Base-by-base conservation (phyloP, 2,797 vertebrate species). In the Otolemur crassicaudatus region DNA sequence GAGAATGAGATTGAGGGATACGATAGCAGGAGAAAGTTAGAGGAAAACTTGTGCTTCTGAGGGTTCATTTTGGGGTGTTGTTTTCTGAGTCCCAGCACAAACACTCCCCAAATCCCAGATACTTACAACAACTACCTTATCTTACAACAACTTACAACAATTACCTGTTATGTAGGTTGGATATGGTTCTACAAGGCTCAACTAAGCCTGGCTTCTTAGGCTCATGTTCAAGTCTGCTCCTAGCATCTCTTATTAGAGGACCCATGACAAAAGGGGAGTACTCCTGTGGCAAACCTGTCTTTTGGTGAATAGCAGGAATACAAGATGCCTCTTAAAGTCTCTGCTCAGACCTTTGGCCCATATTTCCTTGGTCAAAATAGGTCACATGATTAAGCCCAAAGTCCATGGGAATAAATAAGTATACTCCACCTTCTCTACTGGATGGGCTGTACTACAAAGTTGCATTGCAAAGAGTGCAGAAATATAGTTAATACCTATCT, bases 311-410 rank as follows among this genome's bases (percentile, higher is more conserved):
- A 56, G 53, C 73, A 94, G 40, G 4, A 56, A 12, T 56, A 25
- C n/a, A 81, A 11, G 14, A 40, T 29, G 7, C 34, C 3, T 69
- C 61, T 69, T 49, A 72, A 81, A 85, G 27, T 27, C 69, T 76
- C 13, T 82, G 43, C 63, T 95, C 75, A 79, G 61, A 90, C 90
- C 73, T 84, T 91, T 79, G 83, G 37, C 23, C 72, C 58, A 65
- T 34, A 73, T 73, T 49, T 31, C 27, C 34, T 34, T 60, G 61
- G 31, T 90, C 22, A 53, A 86, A 91, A 73, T 5, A 82, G 31
- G 46, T 65, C 20, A 70, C 20, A 37, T 27, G 79, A 70, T 34
- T 31, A 87, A 83, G 40, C 23, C 43, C 69, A 49, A 67, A 83
- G 81, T 34, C 34, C 19, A 29, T 12, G 53, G 40, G 25, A 84